A percentile compares a stretch with the other conserved stretches of the same genome.
Evolutionary conservation across 2,113 vertebrate genomes (phyloP).

Genomic region (Emberiza fucata): DNA sequence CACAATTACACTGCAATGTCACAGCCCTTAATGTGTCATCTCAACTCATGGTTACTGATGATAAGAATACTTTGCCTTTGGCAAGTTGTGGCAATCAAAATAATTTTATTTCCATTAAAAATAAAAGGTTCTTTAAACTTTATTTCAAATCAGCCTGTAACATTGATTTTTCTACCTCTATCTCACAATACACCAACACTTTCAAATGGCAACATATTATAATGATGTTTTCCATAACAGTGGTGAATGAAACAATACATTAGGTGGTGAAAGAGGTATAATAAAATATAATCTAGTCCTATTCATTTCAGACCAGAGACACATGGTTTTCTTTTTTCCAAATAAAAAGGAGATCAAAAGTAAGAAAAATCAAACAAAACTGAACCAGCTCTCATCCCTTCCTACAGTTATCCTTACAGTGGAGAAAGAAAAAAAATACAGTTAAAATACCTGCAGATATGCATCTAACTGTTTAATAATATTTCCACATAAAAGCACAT

Average conservation of each 20-base stretch:
- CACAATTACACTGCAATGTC: neutral
- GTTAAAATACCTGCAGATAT: neutral
- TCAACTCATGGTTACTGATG: neutral
- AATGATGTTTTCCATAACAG: neutral
- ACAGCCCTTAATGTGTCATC: neutral
- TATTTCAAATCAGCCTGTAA: neutral
- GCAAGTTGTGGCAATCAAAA: neutral
- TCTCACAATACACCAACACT: neutral
- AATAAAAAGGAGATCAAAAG: neutral
- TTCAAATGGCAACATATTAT: neutral
- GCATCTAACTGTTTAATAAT: neutral
- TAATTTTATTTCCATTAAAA: neutral
- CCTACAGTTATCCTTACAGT: neutral
- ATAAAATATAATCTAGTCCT: neutral
- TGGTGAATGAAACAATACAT: neutral
- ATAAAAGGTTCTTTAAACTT: neutral
- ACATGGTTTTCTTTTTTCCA: neutral
- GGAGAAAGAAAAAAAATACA: neutral
- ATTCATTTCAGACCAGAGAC: neutral
- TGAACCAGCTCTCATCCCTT: neutral
- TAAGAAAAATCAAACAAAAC: neutral
- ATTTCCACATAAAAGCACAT: neutral
- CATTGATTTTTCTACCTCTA: neutral
- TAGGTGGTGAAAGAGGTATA: neutral
- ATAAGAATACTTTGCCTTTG: neutral